Evolutionary conservation across 2,888 invertebrate genomes (phyloP), one percentile per base, ranked within the genome.

Genomic region (Gymnosoma rotundatum): DNA sequence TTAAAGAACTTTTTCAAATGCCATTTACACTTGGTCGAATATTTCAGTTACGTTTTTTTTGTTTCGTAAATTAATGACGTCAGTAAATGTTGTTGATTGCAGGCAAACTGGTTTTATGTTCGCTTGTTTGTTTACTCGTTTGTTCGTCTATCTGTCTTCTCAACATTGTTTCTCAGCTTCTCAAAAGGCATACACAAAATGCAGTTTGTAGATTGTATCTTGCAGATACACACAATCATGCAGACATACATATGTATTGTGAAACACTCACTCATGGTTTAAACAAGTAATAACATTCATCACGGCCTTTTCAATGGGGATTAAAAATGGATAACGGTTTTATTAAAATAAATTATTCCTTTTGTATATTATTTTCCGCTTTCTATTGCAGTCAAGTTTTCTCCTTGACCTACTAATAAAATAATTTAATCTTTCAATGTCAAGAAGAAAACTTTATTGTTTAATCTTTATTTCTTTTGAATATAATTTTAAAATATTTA

Each of bases 31-130:
- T 63, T 32, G 8, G 20, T 20, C 5, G 12, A n/a, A 14, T 14
- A 66, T 32, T 64, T 50, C n/a, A 60, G 18, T 54, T 52, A 63
- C 52, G 54, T 63, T 78, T 64, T 48, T 48, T 78, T 56, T 72
- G 54, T 78, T 56, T 72, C 67, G 50, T 74, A 52, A 12, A 69
- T 64, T 14, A 64, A 70, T 81, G 75, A 81, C 75, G 81, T 81
- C 75, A 81, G 63, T 52, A 75, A 50, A 64, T n/a, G 20, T 58
- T 18, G 60, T 21, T 12, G 36, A 45, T 32, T 66, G 58, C 50
- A 60, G 18, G 1, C n/a, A 61, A 74, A 75, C 80, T 69, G 63
- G 74, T 70, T 70, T 80, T 21, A 32, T 6, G 32, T 8, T 32
- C 32, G 7, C 7, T 32, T 8, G 32, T 32, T 32, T 6, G 6